phyloP scores from a whole-genome alignment of 2,113 vertebrate genomes.

The Forbesichthys agassizii region DNA sequence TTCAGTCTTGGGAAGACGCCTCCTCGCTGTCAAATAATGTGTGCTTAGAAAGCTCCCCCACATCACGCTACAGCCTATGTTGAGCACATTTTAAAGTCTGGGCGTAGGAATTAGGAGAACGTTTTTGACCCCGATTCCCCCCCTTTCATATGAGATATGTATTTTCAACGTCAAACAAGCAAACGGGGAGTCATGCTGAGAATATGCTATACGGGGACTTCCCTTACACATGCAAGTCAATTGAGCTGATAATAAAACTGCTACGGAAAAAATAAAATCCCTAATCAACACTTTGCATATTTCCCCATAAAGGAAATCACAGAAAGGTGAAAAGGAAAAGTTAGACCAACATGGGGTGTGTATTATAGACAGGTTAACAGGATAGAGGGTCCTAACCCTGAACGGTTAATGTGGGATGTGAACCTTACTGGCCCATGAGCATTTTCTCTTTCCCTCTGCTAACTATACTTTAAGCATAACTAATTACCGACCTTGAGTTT shows the following conservation, averaged over 20 bases:
- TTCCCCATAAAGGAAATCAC: neutral
- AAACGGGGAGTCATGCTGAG: constrained; percentile 29
- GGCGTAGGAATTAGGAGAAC: neutral
- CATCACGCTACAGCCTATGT: neutral
- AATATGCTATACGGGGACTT: constrained; percentile 19
- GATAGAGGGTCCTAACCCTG: neutral
- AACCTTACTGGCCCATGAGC: constrained; percentile 18
- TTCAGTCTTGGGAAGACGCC: constrained; percentile 25
- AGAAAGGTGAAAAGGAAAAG: constrained; percentile 10
- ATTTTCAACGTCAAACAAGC: constrained; percentile 36
- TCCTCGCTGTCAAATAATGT: constrained; percentile 22
- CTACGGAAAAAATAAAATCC: neutral
- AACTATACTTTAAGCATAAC: constrained; percentile 17
- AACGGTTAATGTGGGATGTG: neutral
- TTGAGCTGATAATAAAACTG: neutral
- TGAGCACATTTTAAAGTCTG: neutral
- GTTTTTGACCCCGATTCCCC: constrained; percentile 8
- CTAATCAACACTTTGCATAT: neutral
- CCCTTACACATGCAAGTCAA: neutral
- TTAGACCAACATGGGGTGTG: constrained; percentile 19
- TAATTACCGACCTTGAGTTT: constrained; percentile 24
- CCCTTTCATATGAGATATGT: constrained; percentile 19
- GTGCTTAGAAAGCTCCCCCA: constrained; percentile 9
- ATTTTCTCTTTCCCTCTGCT: constrained; percentile 22
- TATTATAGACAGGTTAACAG: neutral